Conservation (phyloP, 2,888 invertebrate genomes). For the Tachina fera region DNA sequence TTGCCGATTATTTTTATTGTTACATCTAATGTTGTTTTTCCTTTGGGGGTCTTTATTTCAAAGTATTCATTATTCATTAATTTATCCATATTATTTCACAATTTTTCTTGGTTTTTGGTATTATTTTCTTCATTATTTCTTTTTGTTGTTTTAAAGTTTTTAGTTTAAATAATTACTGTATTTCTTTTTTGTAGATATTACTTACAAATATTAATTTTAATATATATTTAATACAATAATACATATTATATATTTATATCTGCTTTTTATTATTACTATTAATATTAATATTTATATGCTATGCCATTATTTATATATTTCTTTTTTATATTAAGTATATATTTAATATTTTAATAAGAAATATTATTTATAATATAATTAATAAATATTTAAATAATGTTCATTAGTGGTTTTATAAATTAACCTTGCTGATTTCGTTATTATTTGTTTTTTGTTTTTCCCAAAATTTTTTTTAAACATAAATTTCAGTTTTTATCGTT, state of each 20-base stretch:
- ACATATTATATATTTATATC: conserved; percentile 21
- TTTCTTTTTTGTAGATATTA: conserved; percentile 49
- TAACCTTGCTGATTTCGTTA: conserved; percentile 58
- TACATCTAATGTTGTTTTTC: conserved; percentile 63
- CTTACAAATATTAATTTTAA: conserved; percentile 67
- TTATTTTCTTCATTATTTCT: conserved; percentile 17
- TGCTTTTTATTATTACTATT: conserved; percentile 37
- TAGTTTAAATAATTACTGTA: conserved; percentile 33
- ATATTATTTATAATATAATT: conserved; percentile 63
- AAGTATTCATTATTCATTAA: conserved; percentile 61
- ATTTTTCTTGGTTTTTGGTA: conserved; percentile 51
- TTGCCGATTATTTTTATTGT: conserved; percentile 36
- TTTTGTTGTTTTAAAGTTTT: not conserved
- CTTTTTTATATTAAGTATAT: conserved; percentile 42
- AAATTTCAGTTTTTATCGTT: conserved; percentile 14
- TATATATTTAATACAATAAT: conserved; percentile 65
- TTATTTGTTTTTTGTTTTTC: not conserved
- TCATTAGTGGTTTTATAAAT: conserved; percentile 70
- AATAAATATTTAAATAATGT: conserved; percentile 70
- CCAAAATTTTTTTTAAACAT: not conserved
- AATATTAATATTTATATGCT: conserved; percentile 27
- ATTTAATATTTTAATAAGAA: conserved; percentile 59
- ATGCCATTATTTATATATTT: conserved; percentile 38
- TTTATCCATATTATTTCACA: conserved; percentile 69
- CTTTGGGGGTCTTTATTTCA: conserved; percentile 60